A percentile compares a stretch with the other conserved stretches of the same genome.
These are phyloP conservation scores for Sthenelais limicola DNA, from an alignment of 2,888 invertebrate species.

Conservation along the genomic window DNA sequence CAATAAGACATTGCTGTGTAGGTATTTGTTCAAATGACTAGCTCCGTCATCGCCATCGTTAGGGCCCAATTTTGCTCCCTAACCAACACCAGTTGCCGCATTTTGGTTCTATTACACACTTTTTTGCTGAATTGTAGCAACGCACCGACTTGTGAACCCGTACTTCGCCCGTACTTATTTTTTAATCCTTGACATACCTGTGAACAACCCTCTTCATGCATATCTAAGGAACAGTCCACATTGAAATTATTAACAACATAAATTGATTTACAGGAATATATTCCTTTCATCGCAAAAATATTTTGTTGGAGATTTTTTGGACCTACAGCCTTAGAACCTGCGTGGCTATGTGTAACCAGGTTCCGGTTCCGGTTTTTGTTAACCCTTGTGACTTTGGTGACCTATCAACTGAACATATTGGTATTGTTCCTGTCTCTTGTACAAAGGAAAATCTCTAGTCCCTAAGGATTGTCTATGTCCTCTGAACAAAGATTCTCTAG, in stretches of 20 bases:
- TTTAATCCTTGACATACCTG: slow-evolving; percentile 32
- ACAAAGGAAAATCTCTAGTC: background rate
- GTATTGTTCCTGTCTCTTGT: slow-evolving; percentile 25
- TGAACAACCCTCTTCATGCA: slow-evolving; percentile 13
- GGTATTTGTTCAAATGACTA: slow-evolving; percentile 5
- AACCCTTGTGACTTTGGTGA: slow-evolving; percentile 29
- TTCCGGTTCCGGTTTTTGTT: slow-evolving; percentile 37
- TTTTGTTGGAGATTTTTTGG: background rate
- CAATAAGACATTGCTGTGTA: too few relatives aligned
- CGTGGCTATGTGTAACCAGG: slow-evolving; percentile 31
- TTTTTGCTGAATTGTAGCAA: slow-evolving; percentile 11
- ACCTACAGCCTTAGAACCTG: slow-evolving; percentile 33
- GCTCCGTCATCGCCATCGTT: slow-evolving; percentile 8
- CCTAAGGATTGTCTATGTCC: too few relatives aligned
- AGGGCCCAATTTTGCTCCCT: slow-evolving; percentile 11
- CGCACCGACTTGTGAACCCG: slow-evolving; percentile 32
- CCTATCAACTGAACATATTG: slow-evolving; percentile 9
- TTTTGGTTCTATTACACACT: too few relatives aligned
- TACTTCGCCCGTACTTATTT: slow-evolving; percentile 14
- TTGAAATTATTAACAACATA: too few relatives aligned
- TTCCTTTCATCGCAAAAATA: background rate
- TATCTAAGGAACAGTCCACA: slow-evolving; percentile 39
- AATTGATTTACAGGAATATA: too few relatives aligned
- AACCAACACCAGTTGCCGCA: slow-evolving; percentile 8
- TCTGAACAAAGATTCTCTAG: too few relatives aligned